Conservation (phyloP, 2,113 vertebrate species). For the Notechis scutatus region DNA sequence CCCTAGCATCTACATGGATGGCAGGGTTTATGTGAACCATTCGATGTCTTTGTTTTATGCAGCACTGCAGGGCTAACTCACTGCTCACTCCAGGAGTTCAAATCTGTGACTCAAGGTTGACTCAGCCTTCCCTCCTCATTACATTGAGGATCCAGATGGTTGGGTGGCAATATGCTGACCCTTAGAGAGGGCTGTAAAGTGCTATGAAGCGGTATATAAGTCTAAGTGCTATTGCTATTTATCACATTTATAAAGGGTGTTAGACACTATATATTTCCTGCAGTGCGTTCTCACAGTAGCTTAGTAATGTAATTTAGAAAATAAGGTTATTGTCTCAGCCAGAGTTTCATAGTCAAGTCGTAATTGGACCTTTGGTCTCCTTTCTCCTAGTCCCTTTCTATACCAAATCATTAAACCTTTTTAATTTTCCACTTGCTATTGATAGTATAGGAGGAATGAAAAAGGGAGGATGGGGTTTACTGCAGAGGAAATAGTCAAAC, state of each 20-base stretch:
- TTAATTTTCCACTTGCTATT: background rate
- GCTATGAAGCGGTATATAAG: too few relatives aligned
- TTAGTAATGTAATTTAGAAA: background rate
- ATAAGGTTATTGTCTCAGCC: background rate
- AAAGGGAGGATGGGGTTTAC: background rate
- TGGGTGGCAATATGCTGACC: too few relatives aligned
- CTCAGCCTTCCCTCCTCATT: too few relatives aligned
- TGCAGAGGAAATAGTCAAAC: background rate
- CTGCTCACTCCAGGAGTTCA: too few relatives aligned
- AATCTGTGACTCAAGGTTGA: too few relatives aligned
- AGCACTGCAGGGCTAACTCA: too few relatives aligned
- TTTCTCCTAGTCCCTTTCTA: background rate
- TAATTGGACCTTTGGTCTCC: background rate
- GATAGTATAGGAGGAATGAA: background rate
- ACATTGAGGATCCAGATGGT: too few relatives aligned
- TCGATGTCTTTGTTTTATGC: background rate
- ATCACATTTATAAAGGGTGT: background rate
- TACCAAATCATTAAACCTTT: background rate
- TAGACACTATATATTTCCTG: background rate
- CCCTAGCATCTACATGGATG: background rate
- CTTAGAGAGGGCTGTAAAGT: too few relatives aligned
- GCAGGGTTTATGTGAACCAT: background rate
- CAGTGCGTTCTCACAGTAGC: background rate
- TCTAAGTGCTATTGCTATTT: too few relatives aligned
- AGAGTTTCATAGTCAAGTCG: background rate